A percentile compares a stretch with the other conserved stretches of the same genome.
Conservation (phyloP, 2,888 invertebrate genomes). For the Agrypnus murinus region DNA sequence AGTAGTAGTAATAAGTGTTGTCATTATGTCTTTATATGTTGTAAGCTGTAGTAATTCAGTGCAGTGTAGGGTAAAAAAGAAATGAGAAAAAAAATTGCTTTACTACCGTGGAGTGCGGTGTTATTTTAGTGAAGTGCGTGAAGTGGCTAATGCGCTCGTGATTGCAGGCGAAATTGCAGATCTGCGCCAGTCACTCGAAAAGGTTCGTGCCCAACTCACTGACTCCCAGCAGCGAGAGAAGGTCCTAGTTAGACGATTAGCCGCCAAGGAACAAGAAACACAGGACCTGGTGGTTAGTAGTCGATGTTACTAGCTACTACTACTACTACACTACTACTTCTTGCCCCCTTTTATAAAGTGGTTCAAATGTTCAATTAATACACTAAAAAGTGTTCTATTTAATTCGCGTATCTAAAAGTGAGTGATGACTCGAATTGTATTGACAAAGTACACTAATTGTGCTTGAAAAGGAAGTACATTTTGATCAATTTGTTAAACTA, state of each 20-base stretch:
- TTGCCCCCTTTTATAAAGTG: conserved; percentile 53
- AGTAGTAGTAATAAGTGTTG: conserved; percentile 54
- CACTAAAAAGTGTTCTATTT: conserved; percentile 4
- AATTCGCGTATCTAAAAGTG: conserved; percentile 29
- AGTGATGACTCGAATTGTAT: conserved; percentile 18
- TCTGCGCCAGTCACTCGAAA: conserved; percentile 85
- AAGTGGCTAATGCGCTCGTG: conserved; percentile 58
- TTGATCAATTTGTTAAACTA: too few species aligned
- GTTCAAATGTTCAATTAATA: conserved; percentile 66
- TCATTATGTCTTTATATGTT: conserved; percentile 50
- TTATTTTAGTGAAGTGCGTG: conserved; percentile 53
- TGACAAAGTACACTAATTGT: not conserved
- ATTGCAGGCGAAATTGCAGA: conserved; percentile 81
- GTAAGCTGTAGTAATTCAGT: conserved; percentile 52
- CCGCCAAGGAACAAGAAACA: conserved; percentile 97
- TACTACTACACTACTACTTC: conserved; percentile 36
- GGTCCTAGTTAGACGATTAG: conserved; percentile 91
- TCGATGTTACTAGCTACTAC: conserved; percentile 41
- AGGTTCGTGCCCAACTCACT: conserved; percentile 85
- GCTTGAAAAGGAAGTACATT: not conserved
- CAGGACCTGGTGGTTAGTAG: conserved; percentile 94
- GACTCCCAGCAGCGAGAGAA: conserved; percentile 95
- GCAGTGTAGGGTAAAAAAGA: conserved; percentile 53
- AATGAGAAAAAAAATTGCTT: conserved; percentile 36
- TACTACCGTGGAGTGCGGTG: conserved; percentile 55